A percentile compares a stretch with the other conserved stretches of the same genome.
phyloP scores from a whole-genome alignment of 2,888 invertebrate species.

The Chaetoderma sp. region DNA sequence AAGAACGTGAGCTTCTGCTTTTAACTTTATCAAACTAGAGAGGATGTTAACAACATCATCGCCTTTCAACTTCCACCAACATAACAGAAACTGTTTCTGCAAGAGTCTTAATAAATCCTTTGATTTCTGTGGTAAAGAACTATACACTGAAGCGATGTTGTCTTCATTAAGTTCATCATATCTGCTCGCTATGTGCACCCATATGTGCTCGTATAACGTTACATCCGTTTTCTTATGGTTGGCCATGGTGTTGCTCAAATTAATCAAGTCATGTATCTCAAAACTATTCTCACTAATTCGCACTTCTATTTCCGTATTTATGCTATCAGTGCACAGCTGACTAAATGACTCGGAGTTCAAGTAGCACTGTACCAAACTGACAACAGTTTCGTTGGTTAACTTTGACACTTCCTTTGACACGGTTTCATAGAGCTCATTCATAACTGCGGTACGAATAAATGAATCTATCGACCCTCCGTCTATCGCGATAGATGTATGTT shows the following conservation, averaged over 20 bases:
- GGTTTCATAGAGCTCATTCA: conserved; percentile 71
- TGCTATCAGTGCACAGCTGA: conserved; percentile 56
- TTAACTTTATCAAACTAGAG: conserved; percentile 42
- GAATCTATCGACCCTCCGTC: conserved; percentile 60
- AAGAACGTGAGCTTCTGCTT: conserved; percentile 52
- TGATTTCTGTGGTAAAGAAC: conserved; percentile 74
- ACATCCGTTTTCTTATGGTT: conserved; percentile 71
- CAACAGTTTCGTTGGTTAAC: conserved; percentile 39
- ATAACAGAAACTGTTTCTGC: conserved; percentile 74
- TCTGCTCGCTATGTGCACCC: conserved; percentile 76
- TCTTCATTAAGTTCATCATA: conserved; percentile 74
- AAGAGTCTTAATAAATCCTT: conserved; percentile 75
- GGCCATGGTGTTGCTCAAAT: conserved; percentile 74
- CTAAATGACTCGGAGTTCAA: conserved; percentile 37
- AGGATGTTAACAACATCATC: conserved; percentile 57
- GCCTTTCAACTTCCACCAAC: conserved; percentile 72
- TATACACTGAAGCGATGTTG: conserved; percentile 75
- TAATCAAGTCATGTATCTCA: conserved; percentile 75
- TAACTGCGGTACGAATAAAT: conserved; percentile 69
- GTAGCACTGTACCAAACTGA: conserved; percentile 43
- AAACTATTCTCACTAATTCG: conserved; percentile 76
- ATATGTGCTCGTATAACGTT: conserved; percentile 75
- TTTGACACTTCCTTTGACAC: conserved; percentile 56
- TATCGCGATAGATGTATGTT: conserved; percentile 43
- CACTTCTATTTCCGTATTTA: conserved; percentile 76